Base-by-base conservation (phyloP, 1,140 invertebrate species). In the Gryon sp. region DNA sequence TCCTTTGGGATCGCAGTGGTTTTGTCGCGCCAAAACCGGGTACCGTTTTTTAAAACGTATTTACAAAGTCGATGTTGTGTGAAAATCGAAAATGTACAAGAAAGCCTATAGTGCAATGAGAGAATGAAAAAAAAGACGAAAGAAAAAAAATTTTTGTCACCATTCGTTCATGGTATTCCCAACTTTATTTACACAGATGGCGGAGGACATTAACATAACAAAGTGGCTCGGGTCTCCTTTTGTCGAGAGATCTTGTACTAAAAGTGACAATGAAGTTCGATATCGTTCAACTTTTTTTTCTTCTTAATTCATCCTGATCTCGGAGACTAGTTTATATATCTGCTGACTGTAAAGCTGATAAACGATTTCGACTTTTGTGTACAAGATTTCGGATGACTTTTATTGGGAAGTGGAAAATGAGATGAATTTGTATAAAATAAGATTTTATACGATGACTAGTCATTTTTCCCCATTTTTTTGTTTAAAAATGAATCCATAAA, bases 121-220 rank as follows among this genome's bases (percentile, higher is more conserved):
- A 62, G 63, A 63, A n/a, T 7, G 12, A 28, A 57, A 3, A 32
- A 32, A 36, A 41, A 18, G 19, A 15, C 0, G 0, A 4, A 15
- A 1, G 2, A 9, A 14, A 12, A 45, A 48, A 52, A 43, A 55
- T 41, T 43, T 28, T 26, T 41, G 48, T 48, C 52, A 65, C 60
- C 6, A 30, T 69, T 69, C 59, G 28, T n/a, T n/a, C n/a, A n/a
- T 65, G 69, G 59, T 65, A 32, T 26, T 38, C 32, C 18, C 28
- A 34, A n/a, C 22, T 43, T 14, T 76, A 76, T 76, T 68, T 76
- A 76, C 73, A 69, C 59, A 76, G 65, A 50, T 69, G 73, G 28
- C 20, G 24, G 14, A n/a, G n/a, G n/a, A 65, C 28, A 30, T 57
- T 59, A 72, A 72, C 68, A 48, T 55, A 63, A 72, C 28, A 72